Percentiles rank a stretch among this genome's conserved stretches.
Conservation (phyloP, 2,797 vertebrate species). For the Anguilla megastoma region DNA sequence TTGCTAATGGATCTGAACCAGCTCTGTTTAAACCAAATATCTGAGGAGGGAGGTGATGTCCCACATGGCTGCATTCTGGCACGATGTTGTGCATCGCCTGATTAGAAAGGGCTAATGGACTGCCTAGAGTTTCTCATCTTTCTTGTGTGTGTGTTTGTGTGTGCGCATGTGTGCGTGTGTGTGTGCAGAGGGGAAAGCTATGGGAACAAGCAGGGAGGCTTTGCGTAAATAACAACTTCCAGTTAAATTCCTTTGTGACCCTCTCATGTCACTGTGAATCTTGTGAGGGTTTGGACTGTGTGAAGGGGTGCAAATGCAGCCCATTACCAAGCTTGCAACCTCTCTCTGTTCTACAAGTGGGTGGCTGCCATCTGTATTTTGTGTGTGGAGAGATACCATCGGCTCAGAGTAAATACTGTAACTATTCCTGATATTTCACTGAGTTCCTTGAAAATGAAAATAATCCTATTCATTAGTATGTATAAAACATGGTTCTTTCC, state of each 20-base stretch:
- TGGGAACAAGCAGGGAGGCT: neutral
- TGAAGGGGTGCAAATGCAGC: neutral
- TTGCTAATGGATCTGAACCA: slow-evolving; percentile 36
- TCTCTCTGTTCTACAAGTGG: neutral
- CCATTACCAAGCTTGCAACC: neutral
- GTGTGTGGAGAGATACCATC: neutral
- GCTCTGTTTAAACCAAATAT: neutral
- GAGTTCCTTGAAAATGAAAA: neutral
- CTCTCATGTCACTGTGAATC: slow-evolving; percentile 3
- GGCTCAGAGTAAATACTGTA: neutral
- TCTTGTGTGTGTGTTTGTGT: neutral
- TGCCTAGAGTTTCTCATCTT: slow-evolving; percentile 29
- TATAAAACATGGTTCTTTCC: neutral
- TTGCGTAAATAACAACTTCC: neutral
- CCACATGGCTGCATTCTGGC: neutral
- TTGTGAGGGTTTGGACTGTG: neutral
- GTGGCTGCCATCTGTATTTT: neutral
- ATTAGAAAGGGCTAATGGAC: slow-evolving; percentile 27
- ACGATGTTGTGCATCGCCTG: neutral
- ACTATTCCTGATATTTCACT: neutral
- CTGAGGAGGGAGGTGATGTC: slow-evolving; percentile 10
- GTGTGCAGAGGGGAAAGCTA: neutral
- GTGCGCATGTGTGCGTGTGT: neutral
- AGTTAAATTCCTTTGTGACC: slow-evolving; percentile 4
- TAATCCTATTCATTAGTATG: neutral